These are phyloP conservation scores for Cotesia glomerata DNA, from an alignment of 1,140 invertebrate species.

Conservation along the genomic window DNA sequence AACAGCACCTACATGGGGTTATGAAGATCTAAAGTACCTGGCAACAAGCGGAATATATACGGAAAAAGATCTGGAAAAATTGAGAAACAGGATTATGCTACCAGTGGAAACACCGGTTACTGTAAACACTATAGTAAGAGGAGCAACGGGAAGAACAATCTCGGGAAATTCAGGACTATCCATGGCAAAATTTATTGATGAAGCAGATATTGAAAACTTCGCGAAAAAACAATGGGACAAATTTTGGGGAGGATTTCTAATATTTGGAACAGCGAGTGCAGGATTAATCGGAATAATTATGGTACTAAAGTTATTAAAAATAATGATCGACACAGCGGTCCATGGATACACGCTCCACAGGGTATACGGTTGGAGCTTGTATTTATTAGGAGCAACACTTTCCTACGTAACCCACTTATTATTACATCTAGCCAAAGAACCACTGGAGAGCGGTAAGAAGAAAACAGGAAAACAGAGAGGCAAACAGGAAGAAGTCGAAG, in stretches of 20 bases:
- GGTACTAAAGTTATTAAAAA: no score
- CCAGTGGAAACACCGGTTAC: slow-evolving; percentile 14
- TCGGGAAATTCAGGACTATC: background rate
- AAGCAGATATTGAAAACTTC: slow-evolving; percentile 12
- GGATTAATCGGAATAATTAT: background rate
- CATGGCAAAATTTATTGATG: slow-evolving; percentile 5
- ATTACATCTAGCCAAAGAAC: no score
- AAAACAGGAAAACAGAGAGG: no score
- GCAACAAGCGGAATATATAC: slow-evolving; percentile 26
- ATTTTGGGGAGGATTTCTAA: slow-evolving; percentile 18
- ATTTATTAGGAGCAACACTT: no score
- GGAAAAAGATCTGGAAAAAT: slow-evolving; percentile 16
- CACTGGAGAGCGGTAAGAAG: no score
- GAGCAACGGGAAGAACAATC: background rate
- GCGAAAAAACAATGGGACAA: background rate
- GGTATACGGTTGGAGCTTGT: no score
- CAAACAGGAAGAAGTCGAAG: no score
- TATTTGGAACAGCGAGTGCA: slow-evolving; percentile 15
- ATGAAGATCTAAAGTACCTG: slow-evolving; percentile 10
- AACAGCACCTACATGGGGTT: slow-evolving; percentile 7
- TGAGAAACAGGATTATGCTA: slow-evolving; percentile 29
- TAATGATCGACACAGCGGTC: no score
- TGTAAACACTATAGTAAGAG: slow-evolving; percentile 24
- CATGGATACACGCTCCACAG: no score
- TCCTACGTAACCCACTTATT: no score